These are phyloP conservation scores for Thumatha senex DNA, from an alignment of 2,888 invertebrate genomes.

Conservation along the genomic window DNA sequence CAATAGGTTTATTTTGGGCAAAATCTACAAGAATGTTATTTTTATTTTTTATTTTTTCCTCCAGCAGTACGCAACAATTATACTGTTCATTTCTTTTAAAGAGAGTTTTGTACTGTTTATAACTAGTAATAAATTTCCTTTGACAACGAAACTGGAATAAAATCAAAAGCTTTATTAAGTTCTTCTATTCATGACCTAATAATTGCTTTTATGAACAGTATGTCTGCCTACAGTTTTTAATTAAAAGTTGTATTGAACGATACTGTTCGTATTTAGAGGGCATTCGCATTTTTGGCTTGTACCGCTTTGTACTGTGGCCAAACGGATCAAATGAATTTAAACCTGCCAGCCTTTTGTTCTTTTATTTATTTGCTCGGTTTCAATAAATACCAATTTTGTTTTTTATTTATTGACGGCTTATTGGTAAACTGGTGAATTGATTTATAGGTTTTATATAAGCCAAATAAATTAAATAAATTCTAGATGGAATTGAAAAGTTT, in stretches of 20 bases:
- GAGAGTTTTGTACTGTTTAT: too few species aligned
- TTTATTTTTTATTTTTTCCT: too few species aligned
- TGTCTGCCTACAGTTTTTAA: conserved; percentile 28
- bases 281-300: conserved; percentile 43
- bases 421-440: conserved; percentile 40
- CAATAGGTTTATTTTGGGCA: too few species aligned
- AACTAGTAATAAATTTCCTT: conserved; percentile 5
- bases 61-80: too few species aligned
- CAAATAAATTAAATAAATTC: too few species aligned
- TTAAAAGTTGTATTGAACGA: conserved; percentile 30
- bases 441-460: conserved; percentile 34
- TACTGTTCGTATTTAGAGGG: conserved; percentile 38
- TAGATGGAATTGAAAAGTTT: too few species aligned
- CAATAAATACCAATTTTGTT: conserved; percentile 42
- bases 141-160: conserved; percentile 9
- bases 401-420: conserved; percentile 54
- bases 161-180: conserved; percentile 16
- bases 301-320: conserved; percentile 43
- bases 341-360: conserved; percentile 44
- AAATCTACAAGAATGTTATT: too few species aligned
- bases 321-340: conserved; percentile 57
- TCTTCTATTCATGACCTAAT: conserved; percentile 15
- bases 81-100: too few species aligned
- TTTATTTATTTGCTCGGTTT: conserved; percentile 53
- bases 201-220: conserved; percentile 16